A percentile compares a stretch with the other conserved stretches of the same genome.
Evolutionary conservation across 2,797 vertebrate genomes (phyloP).

Genomic region (Cichlasoma orientale): DNA sequence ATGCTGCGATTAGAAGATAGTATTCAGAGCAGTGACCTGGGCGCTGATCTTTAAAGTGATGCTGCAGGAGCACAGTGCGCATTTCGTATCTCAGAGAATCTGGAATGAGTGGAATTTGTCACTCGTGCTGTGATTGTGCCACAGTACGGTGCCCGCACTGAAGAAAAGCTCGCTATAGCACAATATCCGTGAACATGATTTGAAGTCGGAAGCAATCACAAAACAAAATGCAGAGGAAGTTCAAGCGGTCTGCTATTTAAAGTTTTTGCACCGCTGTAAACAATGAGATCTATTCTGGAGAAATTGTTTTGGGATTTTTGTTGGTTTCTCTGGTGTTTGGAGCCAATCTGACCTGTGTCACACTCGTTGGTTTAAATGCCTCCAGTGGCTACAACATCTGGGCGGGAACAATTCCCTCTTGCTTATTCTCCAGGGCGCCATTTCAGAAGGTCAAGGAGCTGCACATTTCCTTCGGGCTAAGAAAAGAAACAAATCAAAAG

Average conservation of each 20-base stretch:
- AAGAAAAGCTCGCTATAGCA: conserved; percentile 33
- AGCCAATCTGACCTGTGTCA: conserved; percentile 55
- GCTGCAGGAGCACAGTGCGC: conserved; percentile 37
- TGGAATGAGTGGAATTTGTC: conserved; percentile 37
- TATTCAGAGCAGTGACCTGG: conserved; percentile 10
- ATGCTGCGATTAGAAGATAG: conserved; percentile 35
- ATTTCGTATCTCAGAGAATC: conserved; percentile 7
- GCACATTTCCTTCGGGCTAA: conserved; percentile 46
- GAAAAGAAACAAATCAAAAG: conserved; percentile 27
- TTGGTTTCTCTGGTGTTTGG: conserved; percentile 53
- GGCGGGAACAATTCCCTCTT: conserved; percentile 37
- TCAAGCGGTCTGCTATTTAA: conserved; percentile 49
- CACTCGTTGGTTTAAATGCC: conserved; percentile 62
- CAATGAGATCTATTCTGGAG: conserved; percentile 60
- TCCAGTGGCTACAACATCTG: conserved; percentile 70
- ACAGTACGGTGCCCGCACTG: not conserved
- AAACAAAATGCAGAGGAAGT: conserved; percentile 65
- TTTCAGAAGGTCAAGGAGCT: conserved; percentile 59
- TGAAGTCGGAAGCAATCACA: conserved; percentile 48
- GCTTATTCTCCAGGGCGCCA: conserved; percentile 47
- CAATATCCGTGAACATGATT: conserved; percentile 42
- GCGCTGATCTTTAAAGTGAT: conserved; percentile 24
- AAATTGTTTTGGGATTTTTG: conserved; percentile 46
- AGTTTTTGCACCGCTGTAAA: conserved; percentile 44
- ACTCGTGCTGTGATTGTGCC: not conserved